Conservation (phyloP, 2,113 vertebrate species). For the Rhinopomastus cyanomelas region DNA sequence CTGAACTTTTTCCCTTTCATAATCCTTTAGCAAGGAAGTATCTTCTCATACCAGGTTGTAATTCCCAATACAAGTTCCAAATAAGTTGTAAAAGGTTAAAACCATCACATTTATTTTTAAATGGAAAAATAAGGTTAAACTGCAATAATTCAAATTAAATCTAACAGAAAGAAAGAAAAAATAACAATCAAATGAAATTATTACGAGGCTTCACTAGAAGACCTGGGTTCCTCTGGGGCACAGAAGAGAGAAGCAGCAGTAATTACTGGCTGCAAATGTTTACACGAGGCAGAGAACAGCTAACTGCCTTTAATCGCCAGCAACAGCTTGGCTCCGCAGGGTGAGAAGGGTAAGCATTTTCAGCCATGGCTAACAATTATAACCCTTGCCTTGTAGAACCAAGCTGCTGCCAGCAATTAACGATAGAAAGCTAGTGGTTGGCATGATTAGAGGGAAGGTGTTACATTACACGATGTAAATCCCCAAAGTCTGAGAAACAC, state of each 20-base stretch:
- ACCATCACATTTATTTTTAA: background rate
- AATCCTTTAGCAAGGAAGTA: background rate
- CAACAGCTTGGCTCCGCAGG: background rate
- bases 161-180: background rate
- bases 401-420: conserved; percentile 1
- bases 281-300: background rate
- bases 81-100: background rate
- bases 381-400: background rate
- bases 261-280: conserved; percentile 9
- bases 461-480: background rate
- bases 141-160: background rate
- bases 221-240: background rate
- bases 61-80: background rate
- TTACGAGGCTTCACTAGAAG: background rate
- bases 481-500: background rate
- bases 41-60: background rate
- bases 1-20: background rate
- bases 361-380: background rate
- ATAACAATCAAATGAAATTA: background rate
- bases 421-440: background rate
- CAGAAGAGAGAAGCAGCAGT: background rate
- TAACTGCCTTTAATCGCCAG: conserved; percentile 28
- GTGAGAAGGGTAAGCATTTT: conserved; percentile 27
- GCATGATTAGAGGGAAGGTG: background rate
- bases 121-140: background rate